Evolutionary conservation across 2,797 vertebrate genomes (phyloP).

Genomic region (Nothura maculosa): DNA sequence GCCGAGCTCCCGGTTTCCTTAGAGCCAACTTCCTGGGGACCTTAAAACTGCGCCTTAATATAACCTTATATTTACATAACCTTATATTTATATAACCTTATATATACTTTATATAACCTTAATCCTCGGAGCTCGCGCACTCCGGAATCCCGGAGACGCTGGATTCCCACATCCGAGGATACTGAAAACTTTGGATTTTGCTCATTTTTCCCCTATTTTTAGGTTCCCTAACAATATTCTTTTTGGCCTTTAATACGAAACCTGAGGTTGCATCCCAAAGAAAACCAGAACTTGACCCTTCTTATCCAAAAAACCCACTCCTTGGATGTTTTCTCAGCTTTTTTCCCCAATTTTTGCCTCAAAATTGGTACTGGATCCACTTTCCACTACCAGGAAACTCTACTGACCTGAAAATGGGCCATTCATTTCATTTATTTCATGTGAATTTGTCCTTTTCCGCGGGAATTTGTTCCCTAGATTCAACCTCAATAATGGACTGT

Average conservation of each 20-base stretch:
- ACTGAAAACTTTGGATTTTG: not conserved
- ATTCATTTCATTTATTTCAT: not conserved
- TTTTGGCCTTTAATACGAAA: accelerated
- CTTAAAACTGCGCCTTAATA: not conserved
- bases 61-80: no score
- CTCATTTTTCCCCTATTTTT: not conserved
- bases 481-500: not conserved
- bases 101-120: no score
- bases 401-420: no score
- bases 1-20: not conserved
- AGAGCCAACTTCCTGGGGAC: not conserved
- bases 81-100: no score
- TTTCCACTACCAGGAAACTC: no score
- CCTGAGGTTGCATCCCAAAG: not conserved
- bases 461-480: not conserved
- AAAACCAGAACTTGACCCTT: not conserved
- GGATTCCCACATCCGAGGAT: not conserved
- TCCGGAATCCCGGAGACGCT: accelerated
- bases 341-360: not conserved
- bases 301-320: not conserved
- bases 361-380: no score
- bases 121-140: no score
- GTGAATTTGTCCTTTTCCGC: not conserved
- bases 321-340: not conserved
- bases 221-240: not conserved